Evolutionary conservation across 2,888 invertebrate genomes (phyloP).

Genomic region (Lasioglossum pauxillum): DNA sequence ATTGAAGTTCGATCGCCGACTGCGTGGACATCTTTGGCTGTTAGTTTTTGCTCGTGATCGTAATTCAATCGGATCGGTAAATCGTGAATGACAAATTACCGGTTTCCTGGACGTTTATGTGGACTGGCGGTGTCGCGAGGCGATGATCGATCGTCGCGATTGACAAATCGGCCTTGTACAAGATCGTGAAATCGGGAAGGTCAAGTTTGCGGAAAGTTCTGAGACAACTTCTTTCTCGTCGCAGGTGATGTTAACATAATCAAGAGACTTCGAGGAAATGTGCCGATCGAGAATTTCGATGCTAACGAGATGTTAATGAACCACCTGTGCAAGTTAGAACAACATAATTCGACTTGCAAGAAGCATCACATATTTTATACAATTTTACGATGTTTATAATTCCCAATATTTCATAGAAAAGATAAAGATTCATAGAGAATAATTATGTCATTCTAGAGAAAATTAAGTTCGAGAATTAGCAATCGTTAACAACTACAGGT

Average conservation of each 20-base stretch:
- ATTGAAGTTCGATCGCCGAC: background rate
- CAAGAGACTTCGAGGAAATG: background rate
- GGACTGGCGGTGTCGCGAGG: background rate
- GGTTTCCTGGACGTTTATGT: background rate
- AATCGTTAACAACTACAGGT: too few relatives aligned
- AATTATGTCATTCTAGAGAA: too few relatives aligned
- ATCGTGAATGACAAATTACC: background rate
- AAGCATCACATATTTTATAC: background rate
- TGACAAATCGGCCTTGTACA: conserved; percentile 1
- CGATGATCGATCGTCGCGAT: conserved; percentile 5
- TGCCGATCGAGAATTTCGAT: background rate
- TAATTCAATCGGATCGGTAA: conserved; percentile 6
- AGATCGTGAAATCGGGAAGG: conserved; percentile 39
- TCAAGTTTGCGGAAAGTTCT: conserved; percentile 47
- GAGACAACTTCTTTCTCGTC: background rate
- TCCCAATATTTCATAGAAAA: background rate
- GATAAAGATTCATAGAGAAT: background rate
- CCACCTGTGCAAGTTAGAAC: background rate
- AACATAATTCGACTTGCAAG: background rate
- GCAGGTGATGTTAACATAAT: background rate
- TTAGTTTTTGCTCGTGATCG: background rate
- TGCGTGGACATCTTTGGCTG: background rate
- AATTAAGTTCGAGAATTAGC: too few relatives aligned
- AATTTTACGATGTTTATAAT: background rate
- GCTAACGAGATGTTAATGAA: background rate